Evolutionary conservation across 1,140 invertebrate genomes (phyloP).

Genomic region (Patella vulgata): DNA sequence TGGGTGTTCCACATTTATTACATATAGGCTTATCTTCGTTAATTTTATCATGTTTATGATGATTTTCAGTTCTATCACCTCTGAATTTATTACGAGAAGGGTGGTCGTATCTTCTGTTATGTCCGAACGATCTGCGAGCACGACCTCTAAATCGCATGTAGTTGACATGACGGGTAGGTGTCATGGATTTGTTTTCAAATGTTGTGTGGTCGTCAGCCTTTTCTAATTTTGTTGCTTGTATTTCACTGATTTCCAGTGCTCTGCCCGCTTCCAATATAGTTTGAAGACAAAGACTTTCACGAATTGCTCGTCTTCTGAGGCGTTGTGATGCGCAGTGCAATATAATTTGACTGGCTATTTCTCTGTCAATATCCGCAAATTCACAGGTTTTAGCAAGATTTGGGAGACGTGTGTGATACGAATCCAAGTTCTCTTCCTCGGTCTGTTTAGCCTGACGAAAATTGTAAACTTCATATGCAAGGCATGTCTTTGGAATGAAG

Average conservation of each 20-base stretch:
- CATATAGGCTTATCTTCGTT: neutral
- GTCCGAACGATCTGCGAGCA: too few relatives aligned
- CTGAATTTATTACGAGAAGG: too few relatives aligned
- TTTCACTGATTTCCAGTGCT: neutral
- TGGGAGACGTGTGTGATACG: neutral
- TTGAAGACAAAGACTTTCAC: conserved; percentile 1
- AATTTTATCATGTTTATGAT: neutral
- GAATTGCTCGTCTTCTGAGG: neutral
- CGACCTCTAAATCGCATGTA: too few relatives aligned
- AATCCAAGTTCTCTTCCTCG: neutral
- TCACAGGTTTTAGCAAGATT: conserved; percentile 1
- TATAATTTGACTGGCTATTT: neutral
- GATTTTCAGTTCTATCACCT: too few relatives aligned
- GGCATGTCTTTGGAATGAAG: neutral
- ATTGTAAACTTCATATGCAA: neutral
- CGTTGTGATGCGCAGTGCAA: conserved; percentile 2
- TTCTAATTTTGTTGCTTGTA: conserved; percentile 2
- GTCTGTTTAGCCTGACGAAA: conserved; percentile 4
- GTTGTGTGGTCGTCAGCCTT: neutral
- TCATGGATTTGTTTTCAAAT: neutral
- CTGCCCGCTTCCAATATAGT: neutral
- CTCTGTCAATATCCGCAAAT: neutral
- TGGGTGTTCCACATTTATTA: neutral
- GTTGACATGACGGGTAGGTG: too few relatives aligned
- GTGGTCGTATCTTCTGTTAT: too few relatives aligned